These are phyloP conservation scores for Phortica magna DNA, from an alignment of 2,888 invertebrate species.

Conservation along the genomic window DNA sequence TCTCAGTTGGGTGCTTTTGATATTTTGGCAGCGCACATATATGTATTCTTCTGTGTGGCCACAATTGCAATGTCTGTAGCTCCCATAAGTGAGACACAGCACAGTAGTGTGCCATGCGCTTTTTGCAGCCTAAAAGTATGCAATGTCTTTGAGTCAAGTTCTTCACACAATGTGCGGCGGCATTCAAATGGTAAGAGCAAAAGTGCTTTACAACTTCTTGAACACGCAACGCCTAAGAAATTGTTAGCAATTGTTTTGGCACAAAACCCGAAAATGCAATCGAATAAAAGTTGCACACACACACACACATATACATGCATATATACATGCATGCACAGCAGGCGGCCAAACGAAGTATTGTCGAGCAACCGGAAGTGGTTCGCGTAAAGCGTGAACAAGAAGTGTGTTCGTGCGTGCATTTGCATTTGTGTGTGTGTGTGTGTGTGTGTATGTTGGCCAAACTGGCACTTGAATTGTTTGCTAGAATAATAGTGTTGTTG, in stretches of 20 bases:
- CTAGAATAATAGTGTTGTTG: constrained; percentile 22
- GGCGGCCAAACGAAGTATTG: constrained; percentile 3
- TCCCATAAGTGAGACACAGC: no score
- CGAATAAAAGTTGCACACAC: background rate
- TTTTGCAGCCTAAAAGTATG: no score
- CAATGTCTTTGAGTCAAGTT: background rate
- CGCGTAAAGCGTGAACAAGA: constrained; percentile 45
- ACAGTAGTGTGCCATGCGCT: no score
- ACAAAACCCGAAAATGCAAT: constrained; percentile 44
- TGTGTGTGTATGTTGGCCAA: constrained; percentile 50
- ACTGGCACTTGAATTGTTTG: constrained; percentile 35
- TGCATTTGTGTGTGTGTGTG: constrained; percentile 28
- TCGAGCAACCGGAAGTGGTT: constrained; percentile 56
- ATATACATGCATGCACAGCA: constrained; percentile 10
- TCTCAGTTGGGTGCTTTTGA: constrained; percentile 39
- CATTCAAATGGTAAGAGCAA: background rate
- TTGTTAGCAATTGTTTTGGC: constrained; percentile 62
- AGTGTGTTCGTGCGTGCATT: background rate
- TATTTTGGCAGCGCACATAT: constrained; percentile 3
- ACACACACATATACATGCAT: constrained; percentile 5
- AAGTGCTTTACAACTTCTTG: background rate
- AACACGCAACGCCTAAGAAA: constrained; percentile 38
- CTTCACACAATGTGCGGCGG: background rate
- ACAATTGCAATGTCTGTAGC: no score
- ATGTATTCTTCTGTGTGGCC: background rate